phyloP scores from a whole-genome alignment of 2,888 invertebrate species.

The Epinotia brunnichana region DNA sequence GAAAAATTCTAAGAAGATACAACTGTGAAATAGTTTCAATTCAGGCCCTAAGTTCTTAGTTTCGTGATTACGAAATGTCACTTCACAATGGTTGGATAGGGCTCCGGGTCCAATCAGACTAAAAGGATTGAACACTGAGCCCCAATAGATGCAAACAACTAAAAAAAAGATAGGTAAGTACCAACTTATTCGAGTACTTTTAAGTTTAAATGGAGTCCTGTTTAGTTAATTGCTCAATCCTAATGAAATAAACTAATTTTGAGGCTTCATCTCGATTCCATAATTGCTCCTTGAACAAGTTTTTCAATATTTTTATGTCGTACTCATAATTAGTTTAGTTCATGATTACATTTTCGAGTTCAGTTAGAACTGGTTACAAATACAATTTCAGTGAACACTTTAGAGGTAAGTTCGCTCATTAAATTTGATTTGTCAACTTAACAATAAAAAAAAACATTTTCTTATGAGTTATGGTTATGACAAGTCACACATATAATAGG shows the following conservation, averaged over 20 bases:
- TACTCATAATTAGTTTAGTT: conserved; percentile 11
- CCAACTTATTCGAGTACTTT: background rate
- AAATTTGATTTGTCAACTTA: background rate
- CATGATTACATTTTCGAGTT: background rate
- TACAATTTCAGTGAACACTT: background rate
- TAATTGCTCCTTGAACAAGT: background rate
- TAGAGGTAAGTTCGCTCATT: background rate
- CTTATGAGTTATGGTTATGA: background rate
- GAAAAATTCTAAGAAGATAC: background rate
- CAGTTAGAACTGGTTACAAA: background rate
- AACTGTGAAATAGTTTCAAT: background rate
- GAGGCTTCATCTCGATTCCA: background rate
- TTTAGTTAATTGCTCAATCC: conserved; percentile 7
- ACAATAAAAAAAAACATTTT: background rate
- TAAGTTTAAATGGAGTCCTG: conserved; percentile 5
- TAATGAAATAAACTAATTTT: conserved; percentile 1
- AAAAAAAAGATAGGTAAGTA: background rate
- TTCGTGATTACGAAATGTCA: background rate
- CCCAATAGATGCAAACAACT: background rate
- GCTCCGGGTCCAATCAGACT: background rate
- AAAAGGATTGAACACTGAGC: background rate
- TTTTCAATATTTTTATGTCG: background rate
- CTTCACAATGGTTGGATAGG: background rate
- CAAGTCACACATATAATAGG: background rate
- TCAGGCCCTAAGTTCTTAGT: background rate